Percentiles rank a stretch among this genome's conserved stretches.
Conservation (phyloP, 2,113 vertebrate genomes). For the Hipposideros armiger region DNA sequence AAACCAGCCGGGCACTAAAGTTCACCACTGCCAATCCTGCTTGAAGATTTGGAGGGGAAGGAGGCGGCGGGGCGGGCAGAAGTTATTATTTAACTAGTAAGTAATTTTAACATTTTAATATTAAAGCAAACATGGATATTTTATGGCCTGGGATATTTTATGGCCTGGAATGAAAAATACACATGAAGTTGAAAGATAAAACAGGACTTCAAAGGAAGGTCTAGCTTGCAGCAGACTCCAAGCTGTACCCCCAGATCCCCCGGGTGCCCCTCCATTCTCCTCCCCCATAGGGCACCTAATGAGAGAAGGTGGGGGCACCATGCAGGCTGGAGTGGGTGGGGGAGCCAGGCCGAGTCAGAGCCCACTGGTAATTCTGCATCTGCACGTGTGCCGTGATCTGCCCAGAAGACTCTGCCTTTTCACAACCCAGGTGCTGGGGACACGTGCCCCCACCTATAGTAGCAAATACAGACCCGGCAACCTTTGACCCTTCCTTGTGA, state of each 20-base stretch:
- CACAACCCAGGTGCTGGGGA: not conserved
- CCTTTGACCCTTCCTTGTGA: conserved; percentile 18
- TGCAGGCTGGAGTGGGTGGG: not conserved
- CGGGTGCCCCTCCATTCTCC: not conserved
- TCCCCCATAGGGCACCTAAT: not conserved
- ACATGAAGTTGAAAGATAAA: conserved; percentile 47
- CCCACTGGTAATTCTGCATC: not conserved
- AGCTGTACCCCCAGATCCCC: not conserved
- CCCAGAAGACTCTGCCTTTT: fast-evolving
- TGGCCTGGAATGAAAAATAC: conserved; percentile 53
- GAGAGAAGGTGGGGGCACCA: not conserved
- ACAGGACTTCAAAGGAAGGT: not conserved
- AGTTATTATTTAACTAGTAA: conserved; percentile 4
- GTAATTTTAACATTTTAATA: conserved; percentile 60
- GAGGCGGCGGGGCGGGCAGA: not conserved
- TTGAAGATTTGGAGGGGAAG: not conserved
- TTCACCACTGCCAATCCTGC: not conserved
- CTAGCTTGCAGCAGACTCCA: not conserved
- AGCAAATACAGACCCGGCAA: not conserved
- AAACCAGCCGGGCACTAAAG: not conserved
- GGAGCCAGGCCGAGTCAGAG: not conserved
- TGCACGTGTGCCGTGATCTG: not conserved
- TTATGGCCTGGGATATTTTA: conserved; percentile 62
- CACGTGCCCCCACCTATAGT: conserved; percentile 14
- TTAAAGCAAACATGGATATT: conserved; percentile 67